Percentiles rank a stretch among this genome's conserved stretches.
Conservation (phyloP, 1,140 invertebrate species). For the Rhyzopertha dominica region DNA sequence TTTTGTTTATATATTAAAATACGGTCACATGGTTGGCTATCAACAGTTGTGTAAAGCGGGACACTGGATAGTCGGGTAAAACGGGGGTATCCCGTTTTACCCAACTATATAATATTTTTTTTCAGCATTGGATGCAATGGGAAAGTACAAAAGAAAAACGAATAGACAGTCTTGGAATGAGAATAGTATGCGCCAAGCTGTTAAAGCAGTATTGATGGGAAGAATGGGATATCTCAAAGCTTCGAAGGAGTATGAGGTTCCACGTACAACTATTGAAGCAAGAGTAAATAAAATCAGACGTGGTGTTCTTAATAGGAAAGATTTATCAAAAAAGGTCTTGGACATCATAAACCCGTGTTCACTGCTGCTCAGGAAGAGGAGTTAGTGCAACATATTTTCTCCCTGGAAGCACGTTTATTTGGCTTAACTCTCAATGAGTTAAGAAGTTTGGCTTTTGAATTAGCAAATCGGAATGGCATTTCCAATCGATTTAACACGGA, state of each 20-base stretch:
- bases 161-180: slow-evolving; percentile 29
- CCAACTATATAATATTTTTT: too few species aligned
- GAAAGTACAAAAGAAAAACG: slow-evolving; percentile 22
- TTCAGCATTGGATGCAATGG: too few species aligned
- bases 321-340: slow-evolving; percentile 9
- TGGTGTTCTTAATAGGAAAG: slow-evolving; percentile 3
- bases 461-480: slow-evolving; percentile 31
- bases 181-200: slow-evolving; percentile 29
- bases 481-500: slow-evolving; percentile 27
- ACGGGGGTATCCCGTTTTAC: too few species aligned
- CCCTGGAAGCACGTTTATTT: slow-evolving; percentile 25
- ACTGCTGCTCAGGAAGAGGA: slow-evolving; percentile 19
- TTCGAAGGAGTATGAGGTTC: slow-evolving; percentile 22
- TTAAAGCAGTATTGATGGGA: slow-evolving; percentile 22
- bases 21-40: too few species aligned
- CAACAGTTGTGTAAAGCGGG: too few species aligned
- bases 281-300: slow-evolving; percentile 13
- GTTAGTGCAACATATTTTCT: slow-evolving; percentile 18
- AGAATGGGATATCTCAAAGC: slow-evolving; percentile 28
- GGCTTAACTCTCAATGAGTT: slow-evolving; percentile 25
- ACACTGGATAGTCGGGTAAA: too few species aligned
- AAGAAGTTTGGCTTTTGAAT: slow-evolving; percentile 28
- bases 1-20: too few species aligned
- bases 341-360: slow-evolving; percentile 14
- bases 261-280: slow-evolving; percentile 22